Percentiles rank a stretch among this genome's conserved stretches.
These are phyloP conservation scores for Stomatorhinus walkeri DNA, from an alignment of 2,797 vertebrate species.

Conservation along the genomic window DNA sequence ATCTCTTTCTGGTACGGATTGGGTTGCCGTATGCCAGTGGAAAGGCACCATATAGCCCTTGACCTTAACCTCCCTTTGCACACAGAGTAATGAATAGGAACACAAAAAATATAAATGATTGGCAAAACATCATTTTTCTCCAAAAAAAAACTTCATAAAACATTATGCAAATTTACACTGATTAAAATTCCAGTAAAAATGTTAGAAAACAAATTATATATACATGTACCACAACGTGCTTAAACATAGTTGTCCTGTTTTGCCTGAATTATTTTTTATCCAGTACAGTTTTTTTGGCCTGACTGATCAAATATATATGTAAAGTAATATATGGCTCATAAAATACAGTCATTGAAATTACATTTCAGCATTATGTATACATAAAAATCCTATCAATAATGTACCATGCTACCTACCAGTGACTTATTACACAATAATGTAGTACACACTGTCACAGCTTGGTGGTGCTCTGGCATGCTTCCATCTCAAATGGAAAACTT, in stretches of 20 bases:
- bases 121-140: neutral
- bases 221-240: neutral
- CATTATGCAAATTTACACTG: neutral
- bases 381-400: neutral
- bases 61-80: neutral
- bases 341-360: slow-evolving; percentile 4
- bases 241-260: neutral
- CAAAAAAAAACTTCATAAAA: neutral
- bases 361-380: neutral
- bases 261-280: neutral
- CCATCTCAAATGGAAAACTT: neutral
- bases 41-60: neutral
- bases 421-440: neutral
- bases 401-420: neutral
- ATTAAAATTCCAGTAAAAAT: slow-evolving; percentile 2
- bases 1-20: neutral
- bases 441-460: neutral
- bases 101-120: neutral
- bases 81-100: neutral
- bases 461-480: neutral
- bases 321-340: neutral
- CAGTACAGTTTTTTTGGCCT: neutral
- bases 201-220: neutral
- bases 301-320: neutral
- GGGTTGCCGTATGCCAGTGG: neutral